These are phyloP conservation scores for Heliconius nattereri DNA, from an alignment of 1,140 invertebrate species.

Conservation along the genomic window DNA sequence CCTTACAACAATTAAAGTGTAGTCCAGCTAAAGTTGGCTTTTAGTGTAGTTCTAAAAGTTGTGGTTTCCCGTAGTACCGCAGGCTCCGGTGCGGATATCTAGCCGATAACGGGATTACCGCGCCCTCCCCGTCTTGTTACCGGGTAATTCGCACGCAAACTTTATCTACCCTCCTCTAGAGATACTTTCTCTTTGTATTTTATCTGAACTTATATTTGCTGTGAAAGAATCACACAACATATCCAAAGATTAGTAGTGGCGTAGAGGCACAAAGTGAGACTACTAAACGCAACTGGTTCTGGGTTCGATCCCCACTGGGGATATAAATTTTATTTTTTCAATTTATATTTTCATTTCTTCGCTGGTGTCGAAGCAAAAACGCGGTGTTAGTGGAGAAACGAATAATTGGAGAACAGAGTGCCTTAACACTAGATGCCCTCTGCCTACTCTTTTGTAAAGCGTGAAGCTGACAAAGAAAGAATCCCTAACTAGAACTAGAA, in stretches of 20 bases:
- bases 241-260: too few species aligned
- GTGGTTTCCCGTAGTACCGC: conserved; percentile 45
- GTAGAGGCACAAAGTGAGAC: too few species aligned
- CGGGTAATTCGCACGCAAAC: conserved; percentile 70
- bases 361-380: too few species aligned
- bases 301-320: too few species aligned
- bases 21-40: conserved; percentile 45
- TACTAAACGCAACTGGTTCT: too few species aligned
- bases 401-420: too few species aligned
- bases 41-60: conserved; percentile 55
- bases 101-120: conserved; percentile 74
- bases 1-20: conserved; percentile 47
- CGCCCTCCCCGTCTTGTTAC: conserved; percentile 63
- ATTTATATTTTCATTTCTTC: too few species aligned
- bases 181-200: neutral
- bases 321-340: too few species aligned
- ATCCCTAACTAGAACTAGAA: neutral
- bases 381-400: too few species aligned
- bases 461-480: neutral
- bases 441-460: too few species aligned
- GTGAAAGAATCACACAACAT: neutral
- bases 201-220: neutral
- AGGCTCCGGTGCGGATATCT: conserved; percentile 56
- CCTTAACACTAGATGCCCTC: too few species aligned
- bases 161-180: conserved; percentile 48